Evolutionary conservation across 2,113 vertebrate genomes (phyloP), one percentile per base, ranked within the genome.

Genomic region (Clarias gariepinus): DNA sequence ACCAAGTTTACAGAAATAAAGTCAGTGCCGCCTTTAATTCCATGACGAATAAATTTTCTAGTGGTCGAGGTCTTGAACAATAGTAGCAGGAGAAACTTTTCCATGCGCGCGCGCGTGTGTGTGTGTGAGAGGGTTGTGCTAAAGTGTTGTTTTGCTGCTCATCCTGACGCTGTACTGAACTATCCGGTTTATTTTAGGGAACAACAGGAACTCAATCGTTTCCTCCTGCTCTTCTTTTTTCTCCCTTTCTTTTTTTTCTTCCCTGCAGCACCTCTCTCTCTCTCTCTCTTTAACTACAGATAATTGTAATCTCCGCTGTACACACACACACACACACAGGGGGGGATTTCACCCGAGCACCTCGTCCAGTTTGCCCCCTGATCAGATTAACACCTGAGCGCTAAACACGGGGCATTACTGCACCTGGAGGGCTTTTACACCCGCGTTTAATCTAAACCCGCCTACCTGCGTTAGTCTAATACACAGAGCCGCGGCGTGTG

Each of bases 121-220:
- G 13, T 68, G n/a, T 15, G 64, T 28, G 55, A 57, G 13, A 58
- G 57, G 23, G 60, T 47, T 47, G 47, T 47, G 47, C 47, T 47
- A 23, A 21, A 28, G 64, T 68, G 66, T 33, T 71, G 36, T 47
- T 25, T 4, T 74, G 41, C 5, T 3, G 36, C 41, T 53, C 69
- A 21, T 73, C 33, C 10, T 41, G 19, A 41, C 18, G 6, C 18
- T 21, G 33, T 16, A 47, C 16, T 13, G 47, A 83, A 83, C 55
- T 23, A 58, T 36, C 55, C 11, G 88, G 89, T 91, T 88, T 94
- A 92, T 94, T 95, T 94, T 94, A 91, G 93, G 90, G 93, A 47
- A 92, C 93, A 91, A 91, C 90, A 94, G 85, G 79, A 87, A 90
- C 83, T 95, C 90, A 1, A 88, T 91, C 88, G 90, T 94, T 95